Base-by-base conservation (phyloP, 2,888 invertebrate species). In the Brassicogethes aeneus region DNA sequence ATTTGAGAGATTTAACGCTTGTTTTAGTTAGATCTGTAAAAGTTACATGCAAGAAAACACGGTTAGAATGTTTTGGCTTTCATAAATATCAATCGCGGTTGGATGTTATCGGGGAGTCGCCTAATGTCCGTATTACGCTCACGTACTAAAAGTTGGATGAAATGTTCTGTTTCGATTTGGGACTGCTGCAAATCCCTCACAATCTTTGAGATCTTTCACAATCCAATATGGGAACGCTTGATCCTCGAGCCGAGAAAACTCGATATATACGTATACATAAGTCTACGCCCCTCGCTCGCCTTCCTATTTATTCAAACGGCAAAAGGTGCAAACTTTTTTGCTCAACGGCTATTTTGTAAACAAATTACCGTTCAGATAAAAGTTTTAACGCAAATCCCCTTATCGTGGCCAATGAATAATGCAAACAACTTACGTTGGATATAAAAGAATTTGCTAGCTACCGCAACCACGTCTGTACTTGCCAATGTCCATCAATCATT, bases 161-260 rank as follows among this genome's bases (percentile, higher is more conserved):
- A 64, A 64, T 63, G 64, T 61, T 64, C 64, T 62, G 65, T 64
- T 66, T 67, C 65, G 65, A 65, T 66, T 65, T 64, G 67, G 65
- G 66, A 64, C 63, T 53, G 56, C 53, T 58, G 63, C 64, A 66
- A 68, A 68, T 66, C 66, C 67, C 64, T 63, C 63, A 64, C 66
- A 66, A 67, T 67, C 67, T 66, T 64, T 54, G 59, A 63, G 64
- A 66, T 66, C 65, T 64, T 61, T 61, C 59, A 60, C 61, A 66
- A 65, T 64, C 66, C 65, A 66, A 65, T 64, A 65, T 64, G 61
- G 62, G 60, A 61, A 52, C 58, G 55, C 56, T 61, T 66, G 65
- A 66, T 66, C 65, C 65, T 61, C 50, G 53, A 54, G 59, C 58
- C 57, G 60, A 61, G 60, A 60, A 59, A 57, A 60, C 56, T 61